Percentiles rank a stretch among this genome's conserved stretches.
Conservation (phyloP, 1,140 invertebrate species). For the Arctopsyche grandis region DNA sequence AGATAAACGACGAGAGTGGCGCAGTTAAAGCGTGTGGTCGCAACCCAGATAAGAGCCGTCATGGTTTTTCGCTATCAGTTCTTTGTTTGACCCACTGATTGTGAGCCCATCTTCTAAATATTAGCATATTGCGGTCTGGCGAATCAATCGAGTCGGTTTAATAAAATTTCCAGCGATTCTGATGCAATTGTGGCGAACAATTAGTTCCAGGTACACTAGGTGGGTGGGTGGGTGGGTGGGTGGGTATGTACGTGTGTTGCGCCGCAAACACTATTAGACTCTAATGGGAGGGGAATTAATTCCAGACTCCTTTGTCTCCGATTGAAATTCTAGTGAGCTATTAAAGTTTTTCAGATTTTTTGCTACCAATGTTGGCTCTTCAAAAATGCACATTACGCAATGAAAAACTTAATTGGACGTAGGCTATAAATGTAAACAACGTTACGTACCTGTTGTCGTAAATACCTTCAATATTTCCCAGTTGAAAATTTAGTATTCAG, state of each 20-base stretch:
- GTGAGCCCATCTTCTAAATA: too few relatives aligned
- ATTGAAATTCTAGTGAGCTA: background rate
- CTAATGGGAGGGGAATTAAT: slow-evolving; percentile 28
- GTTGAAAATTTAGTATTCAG: too few relatives aligned
- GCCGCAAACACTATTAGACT: slow-evolving; percentile 15
- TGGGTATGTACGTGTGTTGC: background rate
- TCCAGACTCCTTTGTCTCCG: slow-evolving; percentile 20
- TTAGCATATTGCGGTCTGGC: too few relatives aligned
- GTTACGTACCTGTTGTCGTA: too few relatives aligned
- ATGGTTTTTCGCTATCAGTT: too few relatives aligned
- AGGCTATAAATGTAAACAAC: background rate
- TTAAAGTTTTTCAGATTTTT: slow-evolving; percentile 16
- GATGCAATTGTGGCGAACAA: slow-evolving; percentile 8
- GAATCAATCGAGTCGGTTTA: too few relatives aligned
- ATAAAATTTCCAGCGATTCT: background rate
- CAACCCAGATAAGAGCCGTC: too few relatives aligned
- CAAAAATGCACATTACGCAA: background rate
- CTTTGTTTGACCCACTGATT: too few relatives aligned
- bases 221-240: background rate
- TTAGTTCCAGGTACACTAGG: slow-evolving; percentile 12
- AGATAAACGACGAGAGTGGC: too few relatives aligned
- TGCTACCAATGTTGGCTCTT: slow-evolving; percentile 7
- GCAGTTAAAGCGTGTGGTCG: too few relatives aligned
- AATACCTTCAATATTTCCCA: too few relatives aligned
- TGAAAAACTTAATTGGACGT: slow-evolving; percentile 21